Evolutionary conservation across 2,797 vertebrate genomes (phyloP), one percentile per base, ranked within the genome.

Genomic region (Tamandua tetradactyla): DNA sequence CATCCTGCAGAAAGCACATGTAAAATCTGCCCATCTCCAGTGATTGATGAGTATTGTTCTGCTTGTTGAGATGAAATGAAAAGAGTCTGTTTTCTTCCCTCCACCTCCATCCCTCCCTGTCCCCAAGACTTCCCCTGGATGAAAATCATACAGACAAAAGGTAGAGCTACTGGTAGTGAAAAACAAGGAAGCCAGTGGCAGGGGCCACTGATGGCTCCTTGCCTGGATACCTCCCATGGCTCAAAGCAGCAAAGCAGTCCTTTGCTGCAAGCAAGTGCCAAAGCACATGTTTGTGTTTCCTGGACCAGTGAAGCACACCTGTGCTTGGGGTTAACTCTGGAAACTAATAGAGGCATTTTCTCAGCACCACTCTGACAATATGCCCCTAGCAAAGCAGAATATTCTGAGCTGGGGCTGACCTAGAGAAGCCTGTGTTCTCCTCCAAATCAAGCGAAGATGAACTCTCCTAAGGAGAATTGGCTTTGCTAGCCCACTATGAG

Each of bases 21-120:
- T 95, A 86, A 71, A 84, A 94, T 91, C 47, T 87, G 83, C 49
- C 78, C 66, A 78, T 75, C 49, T 22, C 68, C 80, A 89, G 66
- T 66, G 74, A 42, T 85, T 75, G 5, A 59, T 57, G 23, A 27
- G 61, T 62, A 90, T 87, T 86, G 81, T 92, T 94, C 84, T 94
- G 78, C 79, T 40, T 86, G 83, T 61, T n/a, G 23, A 79, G 71
- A 71, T 86, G 35, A 64, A 85, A 76, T 35, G 82, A n/a, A n/a
- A 91, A 92, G 94, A 44, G 3, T 52, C 71, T 81, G 30, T 22
- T 94, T 95, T 94, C 37, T 2, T 89, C 62, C 30, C 5, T 64
- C n/a, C 35, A 35, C 11, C 13, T 8, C 44, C n/a, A 2, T 27
- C 9, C 25, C 30, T 14, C 3, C 15, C 42, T 15, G 17, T 7